Conservation (phyloP, 2,888 invertebrate species). For the Selenia dentaria region DNA sequence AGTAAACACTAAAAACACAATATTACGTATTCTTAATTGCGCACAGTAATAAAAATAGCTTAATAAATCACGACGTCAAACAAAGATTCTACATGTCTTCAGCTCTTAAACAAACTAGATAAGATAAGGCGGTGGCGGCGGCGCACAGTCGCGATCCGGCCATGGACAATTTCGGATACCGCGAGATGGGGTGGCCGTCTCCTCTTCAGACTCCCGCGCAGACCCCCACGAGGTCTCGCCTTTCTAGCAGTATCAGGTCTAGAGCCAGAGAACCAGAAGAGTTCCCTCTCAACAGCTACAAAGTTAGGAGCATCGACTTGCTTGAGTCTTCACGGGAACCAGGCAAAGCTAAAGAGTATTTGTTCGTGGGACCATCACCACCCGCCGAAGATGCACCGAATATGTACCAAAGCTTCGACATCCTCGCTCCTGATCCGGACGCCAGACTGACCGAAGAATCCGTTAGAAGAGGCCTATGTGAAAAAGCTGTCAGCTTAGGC, state of each 20-base stretch:
- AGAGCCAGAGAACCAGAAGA: slow-evolving; percentile 74
- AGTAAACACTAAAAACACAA: slow-evolving; percentile 10
- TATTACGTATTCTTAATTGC: slow-evolving; percentile 41
- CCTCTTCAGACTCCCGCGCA: slow-evolving; percentile 62
- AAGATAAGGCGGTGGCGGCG: slow-evolving; percentile 56
- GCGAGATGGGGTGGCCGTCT: slow-evolving; percentile 82
- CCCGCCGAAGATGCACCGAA: slow-evolving; percentile 92
- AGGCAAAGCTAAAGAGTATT: slow-evolving; percentile 87
- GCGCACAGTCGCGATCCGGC: slow-evolving; percentile 59
- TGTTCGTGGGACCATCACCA: slow-evolving; percentile 92
- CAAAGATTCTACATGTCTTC: slow-evolving; percentile 55
- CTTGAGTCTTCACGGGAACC: slow-evolving; percentile 86
- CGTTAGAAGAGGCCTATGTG: slow-evolving; percentile 87
- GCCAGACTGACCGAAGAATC: slow-evolving; percentile 89
- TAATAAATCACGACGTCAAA: slow-evolving; percentile 70
- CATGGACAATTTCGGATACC: slow-evolving; percentile 88
- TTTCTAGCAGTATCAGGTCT: slow-evolving; percentile 74
- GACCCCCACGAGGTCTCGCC: slow-evolving; percentile 57
- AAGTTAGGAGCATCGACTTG: slow-evolving; percentile 72
- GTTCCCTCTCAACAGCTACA: slow-evolving; percentile 80
- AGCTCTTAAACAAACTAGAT: slow-evolving; percentile 64
- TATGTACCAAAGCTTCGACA: slow-evolving; percentile 91
- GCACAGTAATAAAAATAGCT: slow-evolving; percentile 64
- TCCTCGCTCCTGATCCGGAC: slow-evolving; percentile 87
- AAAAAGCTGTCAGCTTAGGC: slow-evolving; percentile 87